These are phyloP conservation scores for Pteruthius melanotis DNA, from an alignment of 2,113 vertebrate genomes.

Conservation along the genomic window DNA sequence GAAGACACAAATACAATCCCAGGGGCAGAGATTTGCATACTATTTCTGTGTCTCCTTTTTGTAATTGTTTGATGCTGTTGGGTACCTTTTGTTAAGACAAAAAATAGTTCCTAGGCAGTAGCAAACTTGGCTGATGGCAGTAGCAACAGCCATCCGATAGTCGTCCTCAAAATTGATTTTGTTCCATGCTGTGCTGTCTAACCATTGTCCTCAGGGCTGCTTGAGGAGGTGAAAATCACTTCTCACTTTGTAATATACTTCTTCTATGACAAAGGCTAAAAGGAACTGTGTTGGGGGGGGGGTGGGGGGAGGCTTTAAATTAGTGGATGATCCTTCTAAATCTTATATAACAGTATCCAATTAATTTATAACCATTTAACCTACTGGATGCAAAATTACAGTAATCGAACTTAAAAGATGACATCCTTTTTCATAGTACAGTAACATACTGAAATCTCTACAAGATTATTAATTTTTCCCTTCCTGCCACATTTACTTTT, in stretches of 20 bases:
- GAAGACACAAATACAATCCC: not conserved
- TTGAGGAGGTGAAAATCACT: conserved; percentile 13
- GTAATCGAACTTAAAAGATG: not conserved
- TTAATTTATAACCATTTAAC: not conserved
- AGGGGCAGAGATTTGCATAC: not conserved
- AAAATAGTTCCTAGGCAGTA: conserved; percentile 29
- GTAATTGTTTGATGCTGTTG: not conserved
- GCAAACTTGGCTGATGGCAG: not conserved
- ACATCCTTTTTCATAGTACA: not conserved
- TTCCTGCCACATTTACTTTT: not conserved
- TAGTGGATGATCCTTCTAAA: not conserved
- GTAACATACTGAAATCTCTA: not conserved
- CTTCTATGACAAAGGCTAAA: not conserved
- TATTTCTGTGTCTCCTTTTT: not conserved
- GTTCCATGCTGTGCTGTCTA: not conserved
- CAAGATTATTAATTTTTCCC: not conserved
- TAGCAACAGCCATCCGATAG: conserved; percentile 15
- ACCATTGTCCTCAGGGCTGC: not conserved
- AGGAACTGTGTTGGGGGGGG: not conserved
- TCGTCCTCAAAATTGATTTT: not conserved
- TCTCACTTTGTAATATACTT: not conserved
- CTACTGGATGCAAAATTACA: not conserved
- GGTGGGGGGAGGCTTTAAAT: not conserved
- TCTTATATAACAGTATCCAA: not conserved
- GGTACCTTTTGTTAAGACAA: not conserved